These are phyloP conservation scores for Carabus problematicus DNA, from an alignment of 2,888 invertebrate genomes.

Conservation along the genomic window DNA sequence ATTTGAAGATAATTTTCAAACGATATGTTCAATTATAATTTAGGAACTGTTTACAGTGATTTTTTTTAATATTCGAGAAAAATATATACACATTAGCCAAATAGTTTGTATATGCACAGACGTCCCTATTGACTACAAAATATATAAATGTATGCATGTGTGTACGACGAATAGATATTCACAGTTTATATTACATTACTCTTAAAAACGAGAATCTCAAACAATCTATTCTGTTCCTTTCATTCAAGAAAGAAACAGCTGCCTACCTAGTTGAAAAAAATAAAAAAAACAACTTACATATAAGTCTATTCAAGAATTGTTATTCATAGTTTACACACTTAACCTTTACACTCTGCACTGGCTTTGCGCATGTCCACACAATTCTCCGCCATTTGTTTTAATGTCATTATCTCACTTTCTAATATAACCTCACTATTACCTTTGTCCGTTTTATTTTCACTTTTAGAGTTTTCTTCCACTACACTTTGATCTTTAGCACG, in stretches of 20 bases:
- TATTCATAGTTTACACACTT: neutral
- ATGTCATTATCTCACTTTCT: conserved; percentile 31
- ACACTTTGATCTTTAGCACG: no score
- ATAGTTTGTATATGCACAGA: no score
- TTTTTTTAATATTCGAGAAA: conserved; percentile 12
- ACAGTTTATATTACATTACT: no score
- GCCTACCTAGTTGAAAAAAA: neutral
- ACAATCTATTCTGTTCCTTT: no score
- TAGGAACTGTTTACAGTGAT: neutral
- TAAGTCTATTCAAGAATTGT: neutral
- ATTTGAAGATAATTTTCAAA: no score
- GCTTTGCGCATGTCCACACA: conserved; percentile 24
- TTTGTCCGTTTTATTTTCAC: no score
- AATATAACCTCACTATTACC: conserved; percentile 22
- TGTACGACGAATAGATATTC: no score
- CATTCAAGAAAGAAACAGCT: neutral
- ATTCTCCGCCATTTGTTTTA: conserved; percentile 35
- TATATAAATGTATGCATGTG: no score
- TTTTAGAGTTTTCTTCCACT: no score
- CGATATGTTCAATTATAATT: neutral
- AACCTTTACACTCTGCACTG: conserved; percentile 36
- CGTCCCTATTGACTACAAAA: no score
- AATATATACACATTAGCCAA: neutral
- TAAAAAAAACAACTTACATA: conserved; percentile 3
- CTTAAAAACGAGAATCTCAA: no score